Conservation (phyloP, 2,888 invertebrate genomes). For the Diplazon laetatorius region DNA sequence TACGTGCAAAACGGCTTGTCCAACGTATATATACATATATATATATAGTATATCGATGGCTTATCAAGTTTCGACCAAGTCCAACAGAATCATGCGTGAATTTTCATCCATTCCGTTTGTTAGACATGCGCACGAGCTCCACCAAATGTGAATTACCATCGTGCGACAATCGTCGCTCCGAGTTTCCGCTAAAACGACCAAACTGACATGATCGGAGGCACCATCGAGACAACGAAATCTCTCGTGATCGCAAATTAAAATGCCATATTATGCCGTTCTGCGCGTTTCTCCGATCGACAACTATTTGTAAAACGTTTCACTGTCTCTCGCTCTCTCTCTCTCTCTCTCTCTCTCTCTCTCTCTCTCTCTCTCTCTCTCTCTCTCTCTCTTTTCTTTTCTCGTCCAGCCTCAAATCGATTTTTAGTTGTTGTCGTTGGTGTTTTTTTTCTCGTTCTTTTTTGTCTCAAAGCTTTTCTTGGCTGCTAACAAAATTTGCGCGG, state of each 20-base stretch:
- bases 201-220: conserved; percentile 7
- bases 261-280: conserved; percentile 27
- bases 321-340: neutral
- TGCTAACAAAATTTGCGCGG: conserved; percentile 44
- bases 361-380: too few species aligned
- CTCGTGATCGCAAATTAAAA: conserved; percentile 34
- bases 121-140: neutral
- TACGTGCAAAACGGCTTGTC: too few species aligned
- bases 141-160: neutral
- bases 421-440: too few species aligned
- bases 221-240: neutral
- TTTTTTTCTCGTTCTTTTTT: conserved; percentile 62
- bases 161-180: conserved; percentile 7
- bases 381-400: conserved; percentile 12
- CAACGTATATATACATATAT: too few species aligned
- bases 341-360: conserved; percentile 4
- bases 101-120: conserved; percentile 27
- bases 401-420: too few species aligned
- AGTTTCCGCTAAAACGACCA: neutral
- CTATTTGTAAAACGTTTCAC: conserved; percentile 38
- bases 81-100: neutral
- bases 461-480: conserved; percentile 66
- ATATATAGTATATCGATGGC: neutral
- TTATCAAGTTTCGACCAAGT: conserved; percentile 2
- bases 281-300: conserved; percentile 5